Evolutionary conservation across 2,888 invertebrate species (phyloP).

Genomic region (Idaea aversata): DNA sequence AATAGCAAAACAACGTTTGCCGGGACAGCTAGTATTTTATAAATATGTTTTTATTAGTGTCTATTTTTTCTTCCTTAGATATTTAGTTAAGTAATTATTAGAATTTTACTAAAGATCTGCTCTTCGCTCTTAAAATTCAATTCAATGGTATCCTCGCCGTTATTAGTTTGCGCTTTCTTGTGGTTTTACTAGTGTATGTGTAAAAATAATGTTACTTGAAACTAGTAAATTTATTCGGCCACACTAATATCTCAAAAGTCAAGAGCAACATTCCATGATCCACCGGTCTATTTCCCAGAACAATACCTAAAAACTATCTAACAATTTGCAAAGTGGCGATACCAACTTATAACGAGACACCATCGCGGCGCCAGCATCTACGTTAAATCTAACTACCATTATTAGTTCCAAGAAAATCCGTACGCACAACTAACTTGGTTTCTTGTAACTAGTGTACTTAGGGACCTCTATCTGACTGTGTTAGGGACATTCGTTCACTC

Average conservation of each 20-base stretch:
- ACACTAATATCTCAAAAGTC: neutral
- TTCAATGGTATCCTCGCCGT: too few relatives aligned
- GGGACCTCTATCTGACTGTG: constrained; percentile 1
- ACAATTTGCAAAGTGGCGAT: neutral
- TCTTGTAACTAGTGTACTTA: constrained; percentile 1
- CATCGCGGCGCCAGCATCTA: neutral
- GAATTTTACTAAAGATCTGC: too few relatives aligned
- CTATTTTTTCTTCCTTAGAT: too few relatives aligned
- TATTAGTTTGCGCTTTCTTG: too few relatives aligned
- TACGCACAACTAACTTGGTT: neutral
- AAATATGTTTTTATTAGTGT: too few relatives aligned
- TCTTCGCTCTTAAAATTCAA: too few relatives aligned
- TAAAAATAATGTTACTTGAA: too few relatives aligned
- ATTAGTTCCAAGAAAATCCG: neutral
- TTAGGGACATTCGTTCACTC: neutral
- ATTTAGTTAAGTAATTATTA: too few relatives aligned
- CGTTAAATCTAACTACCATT: neutral
- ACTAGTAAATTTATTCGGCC: too few relatives aligned
- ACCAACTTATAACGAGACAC: neutral
- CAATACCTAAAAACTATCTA: neutral
- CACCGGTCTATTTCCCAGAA: neutral
- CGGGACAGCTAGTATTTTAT: too few relatives aligned
- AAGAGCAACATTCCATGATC: neutral
- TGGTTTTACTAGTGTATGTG: too few relatives aligned
- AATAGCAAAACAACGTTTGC: too few relatives aligned